Base-by-base conservation (phyloP, 2,888 invertebrate species). In the Cheilosia scutellata region DNA sequence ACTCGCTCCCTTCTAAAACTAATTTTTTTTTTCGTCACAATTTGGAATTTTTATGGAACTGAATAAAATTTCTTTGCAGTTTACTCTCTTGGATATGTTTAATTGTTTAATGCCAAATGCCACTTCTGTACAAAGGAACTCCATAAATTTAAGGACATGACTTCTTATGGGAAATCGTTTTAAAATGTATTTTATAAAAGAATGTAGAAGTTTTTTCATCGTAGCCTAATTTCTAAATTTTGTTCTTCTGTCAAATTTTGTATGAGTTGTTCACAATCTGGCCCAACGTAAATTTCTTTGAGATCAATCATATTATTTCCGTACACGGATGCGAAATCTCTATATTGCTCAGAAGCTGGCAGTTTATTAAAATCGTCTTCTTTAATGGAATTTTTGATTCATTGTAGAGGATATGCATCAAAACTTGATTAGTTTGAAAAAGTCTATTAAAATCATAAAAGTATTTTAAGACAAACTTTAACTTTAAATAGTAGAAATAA, bases 201-300 rank as follows among this genome's bases (percentile, higher is more conserved):
- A 2, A 29, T 29, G 5, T 29, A 29, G 4, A 29, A 2, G 4
- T 29, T 29, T 3, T 29, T 29, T 4, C 29, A 29, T 4, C 29
- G 29, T 2, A 29, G 0, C 29, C 29, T 29, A 29, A 29, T 29
- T 60, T 60, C 60, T 13, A 42, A 42, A 27, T 42, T 60, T 40
- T 60, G 13, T 42, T 60, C 40, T 6, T 42, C 60, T 13, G 20
- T 27, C 25, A 60, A 27, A 27, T 42, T 40, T 25, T 42, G 1
- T 42, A 40, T 25, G 4, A 60, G 13, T 27, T 42, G 27, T 60
- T 40, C 40, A 60, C 60, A 60, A 25, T 25, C 42, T 25, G 40
- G 20, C 20, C 37, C 58, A 58, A 58, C 58, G 13, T 58, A 58
- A 40, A 58, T 58, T 11, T 58, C 25, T 25, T 37, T 58, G 40